phyloP scores from a whole-genome alignment of 2,888 invertebrate species.

The Drosophila algonquin region DNA sequence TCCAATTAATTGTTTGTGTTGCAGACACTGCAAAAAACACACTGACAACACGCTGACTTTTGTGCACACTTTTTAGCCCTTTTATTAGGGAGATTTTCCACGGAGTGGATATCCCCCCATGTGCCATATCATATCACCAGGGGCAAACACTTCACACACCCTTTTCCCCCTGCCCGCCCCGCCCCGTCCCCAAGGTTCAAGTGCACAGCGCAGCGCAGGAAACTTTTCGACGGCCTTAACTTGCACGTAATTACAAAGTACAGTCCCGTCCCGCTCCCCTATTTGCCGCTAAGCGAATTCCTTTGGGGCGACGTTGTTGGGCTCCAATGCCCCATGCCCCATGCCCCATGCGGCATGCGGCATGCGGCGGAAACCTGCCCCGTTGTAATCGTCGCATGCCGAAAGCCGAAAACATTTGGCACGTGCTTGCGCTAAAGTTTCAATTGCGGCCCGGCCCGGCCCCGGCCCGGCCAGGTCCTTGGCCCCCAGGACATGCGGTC shows the following conservation, averaged over 20 bases:
- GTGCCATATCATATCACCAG: no score
- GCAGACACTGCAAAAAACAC: no score
- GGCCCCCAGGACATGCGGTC: slow-evolving; percentile 59
- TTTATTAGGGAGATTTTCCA: no score
- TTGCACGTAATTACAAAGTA: neutral
- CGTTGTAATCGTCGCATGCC: slow-evolving; percentile 41
- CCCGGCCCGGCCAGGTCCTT: neutral
- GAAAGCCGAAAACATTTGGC: slow-evolving; percentile 46
- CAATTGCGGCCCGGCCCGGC: slow-evolving; percentile 9
- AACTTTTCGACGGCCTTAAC: slow-evolving; percentile 15
- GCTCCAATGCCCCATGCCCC: no score
- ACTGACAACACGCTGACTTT: no score
- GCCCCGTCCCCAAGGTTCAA: neutral
- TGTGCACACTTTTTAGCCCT: no score
- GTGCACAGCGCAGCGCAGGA: neutral
- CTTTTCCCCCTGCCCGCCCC: no score
- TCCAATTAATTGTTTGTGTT: no score
- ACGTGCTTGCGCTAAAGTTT: slow-evolving; percentile 48
- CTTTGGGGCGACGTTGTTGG: neutral
- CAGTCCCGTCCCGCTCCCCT: neutral
- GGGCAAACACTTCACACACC: no score
- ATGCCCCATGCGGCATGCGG: no score
- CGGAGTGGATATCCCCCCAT: no score
- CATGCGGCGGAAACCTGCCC: neutral
- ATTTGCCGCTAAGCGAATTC: neutral